Evolutionary conservation across 2,888 invertebrate species (phyloP), one percentile per base, ranked within the genome.

Genomic region (Agonopterix arenella): DNA sequence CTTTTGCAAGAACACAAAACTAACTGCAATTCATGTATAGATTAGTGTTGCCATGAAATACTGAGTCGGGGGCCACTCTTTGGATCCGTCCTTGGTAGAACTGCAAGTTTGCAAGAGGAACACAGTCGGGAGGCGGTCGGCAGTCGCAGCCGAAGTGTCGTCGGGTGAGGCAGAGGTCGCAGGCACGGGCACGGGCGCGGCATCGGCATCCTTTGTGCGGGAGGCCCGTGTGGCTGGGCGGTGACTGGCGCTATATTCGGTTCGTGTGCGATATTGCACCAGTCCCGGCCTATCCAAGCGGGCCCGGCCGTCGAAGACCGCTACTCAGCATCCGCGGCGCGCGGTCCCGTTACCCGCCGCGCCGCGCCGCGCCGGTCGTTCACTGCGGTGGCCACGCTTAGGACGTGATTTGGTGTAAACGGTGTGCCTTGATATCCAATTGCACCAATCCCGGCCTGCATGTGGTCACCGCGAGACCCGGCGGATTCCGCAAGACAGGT

Each of bases 381-480:
- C 86, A 84, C 86, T 70, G 84, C 86, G 79, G 80, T 80, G 84
- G 79, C 83, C 84, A 85, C 84, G 85, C 84, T 79, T 88, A 89
- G 90, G 86, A 78, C 86, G 89, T 77, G 89, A 82, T 82, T 86
- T 70, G 89, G 89, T 86, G 89, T 84, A 88, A 89, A 77, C 68
- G 69, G 83, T 89, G 88, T 86, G 79, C 67, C 70, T 76, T 70
- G 68, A 66, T 75, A 81, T 80, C 88, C 85, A 73, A 89, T 90
- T 90, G 90, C 90, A 90, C 90, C 89, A 81, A 88, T 88, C 89
- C 90, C 89, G 89, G 89, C 90, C 90, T 90, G 84, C 89, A 73
- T 80, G 84, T 82, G 83, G 82, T 47, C 46, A 48, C 49, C 37
- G 49, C 47, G 13, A 10, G 10, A 4, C 16, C 36, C 46, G 10